Base-by-base conservation (phyloP, 2,888 invertebrate species). In the Pollenia amentaria region DNA sequence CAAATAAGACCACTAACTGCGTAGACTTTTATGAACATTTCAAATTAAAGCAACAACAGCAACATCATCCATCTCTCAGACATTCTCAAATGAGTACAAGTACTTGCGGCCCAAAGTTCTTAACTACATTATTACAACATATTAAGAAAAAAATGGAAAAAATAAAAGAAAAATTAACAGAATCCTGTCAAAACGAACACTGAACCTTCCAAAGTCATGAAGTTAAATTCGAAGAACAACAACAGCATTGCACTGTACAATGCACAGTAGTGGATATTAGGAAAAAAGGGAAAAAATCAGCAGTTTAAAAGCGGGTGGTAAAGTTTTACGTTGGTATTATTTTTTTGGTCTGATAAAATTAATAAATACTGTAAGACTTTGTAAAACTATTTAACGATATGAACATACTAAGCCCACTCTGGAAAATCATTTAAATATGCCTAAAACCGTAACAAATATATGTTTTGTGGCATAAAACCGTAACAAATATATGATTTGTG, bases 1-100 rank as follows among this genome's bases (percentile, higher is more conserved):
- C 14, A 62, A 40, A 76, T 72, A n/a, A 40, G 62, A 75, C 84
- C 79, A 80, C 79, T 62, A 65, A 55, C 79, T 53, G 79, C 9
- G 73, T 79, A 38, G 42, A 64, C 14, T 46, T 29, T 21, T 48
- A 40, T 60, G 3, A 81, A 57, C 6, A 40, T 18, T 55, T 60
- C 6, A 21, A 48, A 76, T 7, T 14, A 44, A 51, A 8, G 16
- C 38, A 57, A 4, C 40, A 51, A 16, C 38, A 46, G 1, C 18
- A 40, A 62, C 18, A 40, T 1, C 70, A 70, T 14, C 14, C 42
- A 11, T 44, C 55, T 40, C 40, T 21, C 14, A 44, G 8, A 44
- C 42, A 11, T 40, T 51, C 16, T 48, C 48, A 53, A 40, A 60
- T 29, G 3, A 67, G 12, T 29, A 53, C 18, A 21, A 48, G 18